Evolutionary conservation across 2,888 invertebrate genomes (phyloP).

Genomic region (Drosophila mercatorum): DNA sequence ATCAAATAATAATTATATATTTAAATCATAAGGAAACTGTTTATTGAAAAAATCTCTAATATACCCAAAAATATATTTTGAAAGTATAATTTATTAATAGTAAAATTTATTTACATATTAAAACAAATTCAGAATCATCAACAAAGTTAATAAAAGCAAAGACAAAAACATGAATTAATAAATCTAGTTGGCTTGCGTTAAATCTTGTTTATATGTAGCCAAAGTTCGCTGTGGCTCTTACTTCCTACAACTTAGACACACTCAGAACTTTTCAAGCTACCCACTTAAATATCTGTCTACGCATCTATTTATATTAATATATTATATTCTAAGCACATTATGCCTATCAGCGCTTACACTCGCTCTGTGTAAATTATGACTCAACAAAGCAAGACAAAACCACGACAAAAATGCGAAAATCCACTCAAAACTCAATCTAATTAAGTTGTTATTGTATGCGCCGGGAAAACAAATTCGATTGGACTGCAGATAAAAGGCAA

Average conservation of each 20-base stretch:
- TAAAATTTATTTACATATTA: too few species aligned
- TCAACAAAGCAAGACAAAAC: background rate
- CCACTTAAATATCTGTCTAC: constrained; percentile 2
- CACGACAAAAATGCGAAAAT: constrained; percentile 24
- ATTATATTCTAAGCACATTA: constrained; percentile 14
- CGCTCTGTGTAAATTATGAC: constrained; percentile 65
- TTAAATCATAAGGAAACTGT: too few species aligned
- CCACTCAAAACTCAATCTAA: constrained; percentile 68
- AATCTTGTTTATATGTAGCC: too few species aligned
- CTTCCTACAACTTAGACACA: background rate
- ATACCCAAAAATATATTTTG: too few species aligned
- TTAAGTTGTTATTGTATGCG: constrained; percentile 75
- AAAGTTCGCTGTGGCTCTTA: too few species aligned
- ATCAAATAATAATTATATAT: too few species aligned
- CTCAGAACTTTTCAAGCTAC: constrained; percentile 20
- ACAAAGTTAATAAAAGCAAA: too few species aligned
- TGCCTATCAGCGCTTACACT: constrained; percentile 34
- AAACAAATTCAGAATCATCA: too few species aligned
- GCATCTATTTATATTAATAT: background rate
- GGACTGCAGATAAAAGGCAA: constrained; percentile 49
- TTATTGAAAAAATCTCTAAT: too few species aligned
- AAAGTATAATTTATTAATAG: too few species aligned
- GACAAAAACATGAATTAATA: too few species aligned
- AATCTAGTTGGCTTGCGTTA: too few species aligned
- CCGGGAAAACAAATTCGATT: constrained; percentile 69